Conservation (phyloP, 1,140 invertebrate genomes). For the Conus ventricosus region DNA sequence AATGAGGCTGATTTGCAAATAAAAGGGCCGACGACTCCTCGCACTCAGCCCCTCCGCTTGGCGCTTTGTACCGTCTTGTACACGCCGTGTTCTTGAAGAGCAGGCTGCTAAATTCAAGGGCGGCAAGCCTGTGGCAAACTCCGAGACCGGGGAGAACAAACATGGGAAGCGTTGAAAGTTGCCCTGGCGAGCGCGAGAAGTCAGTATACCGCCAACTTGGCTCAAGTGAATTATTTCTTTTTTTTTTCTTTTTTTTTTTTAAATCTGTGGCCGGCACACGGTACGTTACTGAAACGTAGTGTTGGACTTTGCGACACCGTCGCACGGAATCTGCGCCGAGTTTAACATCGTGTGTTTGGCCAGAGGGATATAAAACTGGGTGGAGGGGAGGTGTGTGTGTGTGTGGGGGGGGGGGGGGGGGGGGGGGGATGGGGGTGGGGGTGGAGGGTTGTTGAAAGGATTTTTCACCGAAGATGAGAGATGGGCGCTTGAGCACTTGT, state of each 20-base stretch:
- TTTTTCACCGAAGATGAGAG: background rate
- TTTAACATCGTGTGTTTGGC: background rate
- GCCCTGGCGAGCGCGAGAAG: background rate
- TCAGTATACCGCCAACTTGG: background rate
- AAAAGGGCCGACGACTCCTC: background rate
- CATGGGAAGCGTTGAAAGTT: background rate
- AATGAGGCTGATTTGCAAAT: slow-evolving; percentile 22
- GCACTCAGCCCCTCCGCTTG: background rate
- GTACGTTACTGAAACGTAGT: background rate
- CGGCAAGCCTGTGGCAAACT: background rate
- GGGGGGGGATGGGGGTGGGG: background rate
- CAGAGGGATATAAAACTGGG: background rate
- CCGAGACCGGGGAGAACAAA: background rate
- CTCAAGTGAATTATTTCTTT: background rate
- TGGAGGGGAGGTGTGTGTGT: background rate
- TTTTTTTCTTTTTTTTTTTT: too few relatives aligned
- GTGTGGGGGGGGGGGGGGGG: background rate
- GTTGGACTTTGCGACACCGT: background rate
- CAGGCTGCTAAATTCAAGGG: too few relatives aligned
- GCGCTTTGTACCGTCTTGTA: too few relatives aligned
- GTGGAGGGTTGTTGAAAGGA: background rate
- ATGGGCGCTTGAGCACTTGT: background rate
- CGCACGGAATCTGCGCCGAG: background rate
- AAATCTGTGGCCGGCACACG: too few relatives aligned
- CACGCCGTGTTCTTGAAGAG: too few relatives aligned